These are phyloP conservation scores for Drosophila putrida DNA, from an alignment of 2,888 invertebrate species.

Conservation along the genomic window DNA sequence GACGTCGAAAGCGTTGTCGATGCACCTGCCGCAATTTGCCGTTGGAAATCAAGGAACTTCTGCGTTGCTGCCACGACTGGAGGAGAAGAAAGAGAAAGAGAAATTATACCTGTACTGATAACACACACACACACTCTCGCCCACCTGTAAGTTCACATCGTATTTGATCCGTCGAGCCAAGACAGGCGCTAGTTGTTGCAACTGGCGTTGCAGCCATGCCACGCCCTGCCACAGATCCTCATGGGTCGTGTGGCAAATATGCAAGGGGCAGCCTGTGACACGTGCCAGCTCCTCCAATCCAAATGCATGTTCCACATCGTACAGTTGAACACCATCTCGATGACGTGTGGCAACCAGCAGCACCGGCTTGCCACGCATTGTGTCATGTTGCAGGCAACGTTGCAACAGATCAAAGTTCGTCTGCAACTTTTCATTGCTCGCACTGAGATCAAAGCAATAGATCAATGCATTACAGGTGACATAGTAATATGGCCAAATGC, in stretches of 20 bases:
- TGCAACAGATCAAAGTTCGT: conserved; percentile 68
- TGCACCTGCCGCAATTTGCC: conserved; percentile 65
- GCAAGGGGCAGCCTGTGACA: conserved; percentile 61
- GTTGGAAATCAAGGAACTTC: conserved; percentile 56
- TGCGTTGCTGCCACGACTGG: conserved; percentile 74
- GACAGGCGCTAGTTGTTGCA: conserved; percentile 52
- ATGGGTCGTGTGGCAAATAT: conserved; percentile 62
- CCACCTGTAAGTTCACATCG: conserved; percentile 78
- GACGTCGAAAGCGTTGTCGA: conserved; percentile 68
- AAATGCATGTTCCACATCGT: conserved; percentile 83
- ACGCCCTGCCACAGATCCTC: conserved; percentile 39
- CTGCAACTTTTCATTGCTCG: conserved; percentile 54
- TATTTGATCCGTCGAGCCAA: conserved; percentile 69
- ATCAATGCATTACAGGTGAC: conserved; percentile 68
- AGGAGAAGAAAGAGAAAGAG: background rate
- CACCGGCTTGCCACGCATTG: conserved; percentile 80
- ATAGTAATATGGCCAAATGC: conserved; percentile 84
- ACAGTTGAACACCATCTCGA: conserved; percentile 75
- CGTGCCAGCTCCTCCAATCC: conserved; percentile 74
- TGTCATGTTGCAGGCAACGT: conserved; percentile 66
- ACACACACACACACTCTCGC: background rate
- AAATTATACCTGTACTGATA: too few species aligned
- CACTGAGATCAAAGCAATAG: conserved; percentile 81
- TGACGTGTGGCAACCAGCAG: conserved; percentile 79
- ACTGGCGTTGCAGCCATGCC: conserved; percentile 63